Conservation (phyloP, 2,797 vertebrate species). For the Iguana delicatissima region DNA sequence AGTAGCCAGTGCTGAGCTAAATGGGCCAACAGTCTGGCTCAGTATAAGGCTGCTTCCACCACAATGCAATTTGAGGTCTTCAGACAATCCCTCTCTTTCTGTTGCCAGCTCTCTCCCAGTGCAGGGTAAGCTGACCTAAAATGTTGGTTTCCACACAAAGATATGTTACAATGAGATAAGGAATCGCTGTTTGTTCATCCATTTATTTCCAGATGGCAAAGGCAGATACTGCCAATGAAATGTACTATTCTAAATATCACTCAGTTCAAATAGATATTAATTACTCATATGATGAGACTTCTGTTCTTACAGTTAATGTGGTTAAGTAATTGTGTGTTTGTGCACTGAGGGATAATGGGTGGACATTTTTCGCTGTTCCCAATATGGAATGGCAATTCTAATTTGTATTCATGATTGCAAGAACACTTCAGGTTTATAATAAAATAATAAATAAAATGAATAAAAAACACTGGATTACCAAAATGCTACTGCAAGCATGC, state of each 20-base stretch:
- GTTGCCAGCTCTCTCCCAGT: not conserved
- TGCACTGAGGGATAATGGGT: not conserved
- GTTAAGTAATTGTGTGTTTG: not conserved
- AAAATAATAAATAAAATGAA: not conserved
- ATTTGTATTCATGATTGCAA: slow-evolving; percentile 16
- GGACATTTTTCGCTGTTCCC: not conserved
- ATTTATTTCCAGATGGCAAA: not conserved
- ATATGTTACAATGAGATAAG: not conserved
- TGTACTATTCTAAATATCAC: slow-evolving; percentile 3
- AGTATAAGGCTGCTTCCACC: not conserved
- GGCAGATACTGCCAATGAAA: not conserved
- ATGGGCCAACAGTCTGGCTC: not conserved
- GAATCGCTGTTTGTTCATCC: not conserved
- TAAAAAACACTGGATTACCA: not conserved
- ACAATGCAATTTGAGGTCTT: not conserved
- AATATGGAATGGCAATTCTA: slow-evolving; percentile 12
- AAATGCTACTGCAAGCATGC: not conserved
- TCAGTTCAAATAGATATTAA: not conserved
- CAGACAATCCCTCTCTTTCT: not conserved
- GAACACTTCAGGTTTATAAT: slow-evolving; percentile 15
- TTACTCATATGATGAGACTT: slow-evolving; percentile 21
- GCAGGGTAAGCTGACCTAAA: not conserved
- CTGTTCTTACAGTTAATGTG: not conserved
- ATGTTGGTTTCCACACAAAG: not conserved
- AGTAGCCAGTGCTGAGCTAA: not conserved